Percentiles rank a stretch among this genome's conserved stretches.
Evolutionary conservation across 2,797 vertebrate species (phyloP).

Genomic region (Cercopithecus mitis): DNA sequence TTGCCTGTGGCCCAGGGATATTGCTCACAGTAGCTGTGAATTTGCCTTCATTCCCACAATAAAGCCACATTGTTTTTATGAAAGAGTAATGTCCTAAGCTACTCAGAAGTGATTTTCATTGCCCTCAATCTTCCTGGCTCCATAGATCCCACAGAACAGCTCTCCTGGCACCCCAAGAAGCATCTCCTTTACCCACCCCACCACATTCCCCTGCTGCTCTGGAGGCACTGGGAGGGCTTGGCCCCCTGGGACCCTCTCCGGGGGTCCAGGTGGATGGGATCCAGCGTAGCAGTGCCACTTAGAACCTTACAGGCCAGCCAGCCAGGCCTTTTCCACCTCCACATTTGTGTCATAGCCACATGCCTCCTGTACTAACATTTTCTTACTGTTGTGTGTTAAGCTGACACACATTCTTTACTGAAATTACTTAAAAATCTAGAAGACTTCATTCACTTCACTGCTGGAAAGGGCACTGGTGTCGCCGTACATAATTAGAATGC

Average conservation of each 20-base stretch:
- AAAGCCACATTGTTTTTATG: neutral
- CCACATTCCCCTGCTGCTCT: neutral
- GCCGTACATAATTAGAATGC: neutral
- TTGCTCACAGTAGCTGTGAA: neutral
- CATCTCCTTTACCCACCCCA: neutral
- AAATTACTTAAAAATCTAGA: neutral
- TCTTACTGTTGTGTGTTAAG: neutral
- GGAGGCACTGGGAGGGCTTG: neutral
- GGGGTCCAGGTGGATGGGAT: rapidly evolving
- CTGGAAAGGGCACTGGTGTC: neutral
- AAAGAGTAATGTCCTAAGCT: neutral
- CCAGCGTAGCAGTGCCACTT: neutral
- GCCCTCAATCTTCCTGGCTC: neutral
- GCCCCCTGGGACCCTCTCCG: neutral
- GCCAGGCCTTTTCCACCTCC: neutral
- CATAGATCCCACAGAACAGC: neutral
- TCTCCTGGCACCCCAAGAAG: neutral
- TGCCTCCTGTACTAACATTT: neutral
- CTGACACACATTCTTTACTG: neutral
- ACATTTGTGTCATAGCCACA: neutral
- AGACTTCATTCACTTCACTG: neutral
- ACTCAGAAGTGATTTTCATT: neutral
- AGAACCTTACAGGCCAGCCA: rapidly evolving
- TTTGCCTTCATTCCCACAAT: neutral
- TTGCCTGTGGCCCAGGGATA: neutral